Evolutionary conservation across 2,888 invertebrate genomes (phyloP).

Genomic region (Nyleta sp.): DNA sequence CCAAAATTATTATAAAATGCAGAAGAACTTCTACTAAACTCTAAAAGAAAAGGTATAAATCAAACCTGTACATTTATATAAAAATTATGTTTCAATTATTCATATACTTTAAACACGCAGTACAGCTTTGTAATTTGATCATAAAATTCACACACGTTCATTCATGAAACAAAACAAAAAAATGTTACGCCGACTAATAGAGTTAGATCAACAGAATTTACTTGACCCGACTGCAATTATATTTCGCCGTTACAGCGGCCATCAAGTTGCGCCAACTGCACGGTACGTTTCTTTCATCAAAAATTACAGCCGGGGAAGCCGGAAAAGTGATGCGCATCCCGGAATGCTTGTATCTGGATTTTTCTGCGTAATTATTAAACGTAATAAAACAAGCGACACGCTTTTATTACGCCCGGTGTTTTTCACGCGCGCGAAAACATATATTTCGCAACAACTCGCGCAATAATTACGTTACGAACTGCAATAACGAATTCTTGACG

Average conservation of each 20-base stretch:
- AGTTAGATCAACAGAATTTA: constrained; percentile 35
- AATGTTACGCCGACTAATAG: constrained; percentile 4
- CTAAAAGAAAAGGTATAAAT: no score
- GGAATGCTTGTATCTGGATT: constrained; percentile 35
- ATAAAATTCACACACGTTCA: no score
- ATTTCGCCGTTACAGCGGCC: constrained; percentile 11
- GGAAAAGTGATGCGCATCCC: constrained; percentile 26
- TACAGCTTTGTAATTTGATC: no score
- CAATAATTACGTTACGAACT: constrained; percentile 24
- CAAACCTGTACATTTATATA: no score
- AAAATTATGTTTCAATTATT: no score
- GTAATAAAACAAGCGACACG: constrained; percentile 35
- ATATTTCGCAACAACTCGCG: constrained; percentile 11
- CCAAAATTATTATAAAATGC: no score
- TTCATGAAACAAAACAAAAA: neutral
- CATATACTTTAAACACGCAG: no score
- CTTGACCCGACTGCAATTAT: constrained; percentile 32
- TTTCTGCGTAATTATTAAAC: constrained; percentile 51
- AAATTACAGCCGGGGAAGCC: constrained; percentile 30
- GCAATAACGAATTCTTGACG: constrained; percentile 19
- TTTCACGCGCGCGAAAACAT: neutral
- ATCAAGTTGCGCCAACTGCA: constrained; percentile 26
- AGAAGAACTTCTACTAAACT: no score
- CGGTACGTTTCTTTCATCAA: constrained; percentile 40
- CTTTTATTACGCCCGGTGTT: constrained; percentile 33